Conservation (phyloP, 2,113 vertebrate species). For the Lates calcarifer region DNA sequence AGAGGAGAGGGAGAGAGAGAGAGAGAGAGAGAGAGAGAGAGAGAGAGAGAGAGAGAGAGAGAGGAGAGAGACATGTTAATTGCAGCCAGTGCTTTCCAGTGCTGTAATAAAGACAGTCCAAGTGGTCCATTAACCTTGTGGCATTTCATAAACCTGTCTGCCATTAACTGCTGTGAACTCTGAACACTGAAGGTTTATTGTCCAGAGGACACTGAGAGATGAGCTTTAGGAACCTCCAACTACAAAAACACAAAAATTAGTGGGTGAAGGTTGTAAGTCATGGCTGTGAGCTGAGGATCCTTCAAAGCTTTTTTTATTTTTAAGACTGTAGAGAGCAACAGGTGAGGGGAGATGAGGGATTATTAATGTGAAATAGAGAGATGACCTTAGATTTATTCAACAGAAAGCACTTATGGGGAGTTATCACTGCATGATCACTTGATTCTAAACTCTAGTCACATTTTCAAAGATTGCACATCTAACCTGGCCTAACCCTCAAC, state of each 20-base stretch:
- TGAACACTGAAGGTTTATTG: constrained; percentile 26
- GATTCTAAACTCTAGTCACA: too few relatives aligned
- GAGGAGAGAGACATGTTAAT: constrained; percentile 25
- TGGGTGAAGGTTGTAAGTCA: neutral
- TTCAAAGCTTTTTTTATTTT: neutral
- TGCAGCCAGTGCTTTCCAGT: constrained; percentile 24
- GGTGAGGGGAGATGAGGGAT: neutral
- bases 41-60: neutral
- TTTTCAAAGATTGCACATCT: too few relatives aligned
- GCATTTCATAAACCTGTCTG: constrained; percentile 25
- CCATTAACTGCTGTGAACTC: constrained; percentile 18
- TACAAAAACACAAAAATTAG: too few relatives aligned
- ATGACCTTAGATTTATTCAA: too few relatives aligned
- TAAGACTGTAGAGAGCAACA: neutral
- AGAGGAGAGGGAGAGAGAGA: neutral
- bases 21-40: neutral
- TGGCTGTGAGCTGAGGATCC: neutral
- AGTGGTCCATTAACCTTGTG: constrained; percentile 47
- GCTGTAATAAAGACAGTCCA: constrained; percentile 49
- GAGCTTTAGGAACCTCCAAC: neutral
- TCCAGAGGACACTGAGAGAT: neutral
- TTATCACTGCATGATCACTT: too few relatives aligned
- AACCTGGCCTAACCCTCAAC: neutral
- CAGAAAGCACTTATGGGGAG: too few relatives aligned
- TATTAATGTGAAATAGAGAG: neutral